A percentile compares a stretch with the other conserved stretches of the same genome.
phyloP scores from a whole-genome alignment of 92 coral and sea anemone species.

The Epizoanthus ramosus region DNA sequence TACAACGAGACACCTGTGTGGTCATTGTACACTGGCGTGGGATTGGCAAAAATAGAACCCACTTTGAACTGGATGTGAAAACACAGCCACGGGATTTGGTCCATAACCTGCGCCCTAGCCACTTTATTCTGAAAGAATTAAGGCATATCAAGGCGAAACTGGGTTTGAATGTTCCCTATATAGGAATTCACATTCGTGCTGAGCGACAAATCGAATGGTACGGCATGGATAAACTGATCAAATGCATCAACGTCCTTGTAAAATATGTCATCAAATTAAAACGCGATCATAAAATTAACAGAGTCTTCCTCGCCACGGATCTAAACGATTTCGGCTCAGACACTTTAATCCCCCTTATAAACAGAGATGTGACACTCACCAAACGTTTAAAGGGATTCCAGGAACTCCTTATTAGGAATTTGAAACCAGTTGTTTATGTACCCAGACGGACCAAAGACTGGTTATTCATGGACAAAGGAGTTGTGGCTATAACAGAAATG shows the following conservation, averaged over 20 bases:
- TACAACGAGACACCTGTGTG: slow-evolving; percentile 69
- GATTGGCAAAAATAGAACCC: slow-evolving; percentile 79
- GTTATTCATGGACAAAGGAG: slow-evolving; percentile 80
- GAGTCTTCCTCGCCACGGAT: slow-evolving; percentile 87
- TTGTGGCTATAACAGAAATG: slow-evolving; percentile 94
- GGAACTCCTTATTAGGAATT: slow-evolving; percentile 46
- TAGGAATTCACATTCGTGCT: slow-evolving; percentile 86
- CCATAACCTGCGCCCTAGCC: slow-evolving; percentile 67
- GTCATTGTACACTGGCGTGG: slow-evolving; percentile 95
- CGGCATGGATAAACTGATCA: slow-evolving; percentile 62
- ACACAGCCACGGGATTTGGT: slow-evolving; percentile 73
- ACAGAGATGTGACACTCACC: slow-evolving; percentile 54
- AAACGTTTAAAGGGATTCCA: slow-evolving; percentile 59
- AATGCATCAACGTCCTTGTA: slow-evolving; percentile 67
- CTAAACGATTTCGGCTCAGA: slow-evolving; percentile 89
- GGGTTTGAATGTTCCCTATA: slow-evolving; percentile 60
- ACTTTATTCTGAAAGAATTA: slow-evolving; percentile 65
- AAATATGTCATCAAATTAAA: slow-evolving; percentile 58
- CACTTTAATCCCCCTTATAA: slow-evolving; percentile 61
- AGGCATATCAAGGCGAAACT: slow-evolving; percentile 45
- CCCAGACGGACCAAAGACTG: slow-evolving; percentile 71
- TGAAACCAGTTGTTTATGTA: slow-evolving; percentile 62
- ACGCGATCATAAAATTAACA: slow-evolving; percentile 54
- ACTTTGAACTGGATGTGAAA: slow-evolving; percentile 75
- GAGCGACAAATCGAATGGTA: slow-evolving; percentile 96